Base-by-base conservation (phyloP, 30 jellyfish, hydroid and myxozoan genomes). In the Cassiopea xamachana region DNA sequence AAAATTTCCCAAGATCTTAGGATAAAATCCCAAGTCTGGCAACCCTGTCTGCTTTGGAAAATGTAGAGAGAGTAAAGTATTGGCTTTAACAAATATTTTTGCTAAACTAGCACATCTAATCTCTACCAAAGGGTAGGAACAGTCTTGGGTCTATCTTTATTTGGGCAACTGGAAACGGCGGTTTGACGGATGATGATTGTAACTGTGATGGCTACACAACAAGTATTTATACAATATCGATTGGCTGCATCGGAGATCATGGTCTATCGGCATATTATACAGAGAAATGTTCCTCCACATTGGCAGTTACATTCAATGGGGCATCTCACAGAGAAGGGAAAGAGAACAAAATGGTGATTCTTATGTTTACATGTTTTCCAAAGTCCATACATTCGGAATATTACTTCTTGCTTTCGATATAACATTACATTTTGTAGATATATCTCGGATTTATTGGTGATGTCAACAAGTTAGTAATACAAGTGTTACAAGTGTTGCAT, bases 101-200 rank as follows among this genome's bases (percentile, higher is more conserved):
- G 39, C 39, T 27, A 27, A 64, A 60, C 12, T 0, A 61, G 39
- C 80, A 71, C 27, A 71, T 27, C 15, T 19, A 0, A 14, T 67
- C 18, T 61, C 79, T 51, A 27, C 69, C 50, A 45, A 9, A 96
- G 98, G 99, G 99, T 1, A 83, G 99, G 69, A 90, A 96, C 74
- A 82, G 83, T n/a, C 93, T 93, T 6, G 99, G 99, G 73, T 93
- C 98, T 14, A 90, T 96, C 9, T 96, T 79, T 84, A 94, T 96
- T 10, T 96, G 99, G 99, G 99, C 99, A 19, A 96, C 99, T n/a
- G 99, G 99, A 1, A 96, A 96, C 82, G 99, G 99, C 19, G 99
- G 99, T 15, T 81, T 96, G 87, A 96, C 99, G 19, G 99, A 96
- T 84, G 99, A 96, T 83, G 99, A 96, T 70, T 96, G 99, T 64